Percentiles rank a stretch among this genome's conserved stretches.
Conservation (phyloP, 2,888 invertebrate species). For the Automeris io region DNA sequence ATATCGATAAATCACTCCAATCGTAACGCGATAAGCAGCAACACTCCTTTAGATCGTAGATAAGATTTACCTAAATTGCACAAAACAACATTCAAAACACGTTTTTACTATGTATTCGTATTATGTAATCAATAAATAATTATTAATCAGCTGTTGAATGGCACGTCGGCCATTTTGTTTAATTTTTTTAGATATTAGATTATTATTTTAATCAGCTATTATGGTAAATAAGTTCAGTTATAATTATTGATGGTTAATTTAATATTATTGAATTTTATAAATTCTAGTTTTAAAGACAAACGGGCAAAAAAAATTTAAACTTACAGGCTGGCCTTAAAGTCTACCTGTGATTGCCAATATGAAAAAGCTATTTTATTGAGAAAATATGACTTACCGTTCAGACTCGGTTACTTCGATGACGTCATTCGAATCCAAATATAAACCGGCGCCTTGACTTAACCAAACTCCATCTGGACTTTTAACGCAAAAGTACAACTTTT, state of each 20-base stretch:
- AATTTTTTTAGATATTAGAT: too few relatives aligned
- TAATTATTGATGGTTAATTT: too few relatives aligned
- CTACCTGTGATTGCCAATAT: too few relatives aligned
- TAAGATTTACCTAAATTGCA: background rate
- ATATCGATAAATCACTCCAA: background rate
- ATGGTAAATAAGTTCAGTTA: too few relatives aligned
- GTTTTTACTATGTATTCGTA: background rate
- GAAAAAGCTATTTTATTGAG: too few relatives aligned
- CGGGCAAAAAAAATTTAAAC: too few relatives aligned
- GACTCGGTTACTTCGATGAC: conserved; percentile 38
- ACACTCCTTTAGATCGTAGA: background rate
- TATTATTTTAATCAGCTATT: too few relatives aligned
- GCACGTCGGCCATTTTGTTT: too few relatives aligned
- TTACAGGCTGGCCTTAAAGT: too few relatives aligned
- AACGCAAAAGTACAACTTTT: conserved; percentile 55
- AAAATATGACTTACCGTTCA: conserved; percentile 32
- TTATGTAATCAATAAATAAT: background rate
- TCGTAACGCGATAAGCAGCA: background rate
- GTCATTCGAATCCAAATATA: conserved; percentile 66
- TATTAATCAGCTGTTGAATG: background rate
- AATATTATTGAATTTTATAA: too few relatives aligned
- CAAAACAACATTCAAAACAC: too few relatives aligned
- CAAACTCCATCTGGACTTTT: conserved; percentile 43
- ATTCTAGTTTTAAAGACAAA: too few relatives aligned
- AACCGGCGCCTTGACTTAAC: conserved; percentile 52